These are phyloP conservation scores for Altica lythri DNA, from an alignment of 2,888 invertebrate species.

Conservation along the genomic window DNA sequence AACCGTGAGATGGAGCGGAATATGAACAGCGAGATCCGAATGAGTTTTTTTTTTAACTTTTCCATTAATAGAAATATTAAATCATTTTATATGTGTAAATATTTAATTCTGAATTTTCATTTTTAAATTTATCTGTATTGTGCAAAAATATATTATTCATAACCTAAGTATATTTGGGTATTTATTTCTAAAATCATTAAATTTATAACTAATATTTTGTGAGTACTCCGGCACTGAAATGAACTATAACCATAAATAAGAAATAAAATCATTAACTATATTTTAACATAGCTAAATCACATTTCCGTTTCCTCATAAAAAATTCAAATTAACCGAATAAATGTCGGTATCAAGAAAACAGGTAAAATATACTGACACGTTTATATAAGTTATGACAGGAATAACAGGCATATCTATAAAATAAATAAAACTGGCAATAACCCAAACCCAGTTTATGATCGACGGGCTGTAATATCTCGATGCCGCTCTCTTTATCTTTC, in stretches of 20 bases:
- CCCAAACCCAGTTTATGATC: slow-evolving; percentile 45
- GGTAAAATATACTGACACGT: slow-evolving; percentile 49
- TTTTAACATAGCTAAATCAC: slow-evolving; percentile 12
- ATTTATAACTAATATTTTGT: no score
- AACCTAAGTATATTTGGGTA: no score
- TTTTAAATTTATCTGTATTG: no score
- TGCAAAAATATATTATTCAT: no score
- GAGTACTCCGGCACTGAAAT: neutral
- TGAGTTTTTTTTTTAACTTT: no score
- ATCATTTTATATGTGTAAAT: no score
- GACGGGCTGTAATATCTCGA: slow-evolving; percentile 40
- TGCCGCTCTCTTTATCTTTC: slow-evolving; percentile 34
- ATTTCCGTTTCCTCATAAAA: slow-evolving; percentile 28
- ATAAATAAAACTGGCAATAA: slow-evolving; percentile 51
- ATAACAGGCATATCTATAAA: slow-evolving; percentile 50
- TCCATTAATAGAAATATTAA: no score
- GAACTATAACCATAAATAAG: slow-evolving; percentile 3
- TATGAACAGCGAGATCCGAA: no score
- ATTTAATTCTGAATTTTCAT: no score
- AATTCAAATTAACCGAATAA: slow-evolving; percentile 28
- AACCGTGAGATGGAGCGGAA: no score
- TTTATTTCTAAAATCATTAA: no score
- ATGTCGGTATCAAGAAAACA: slow-evolving; percentile 27
- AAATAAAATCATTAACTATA: slow-evolving; percentile 6
- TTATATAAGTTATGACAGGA: slow-evolving; percentile 56